Base-by-base conservation (phyloP, 2,888 invertebrate species). In the Agrotis puta region DNA sequence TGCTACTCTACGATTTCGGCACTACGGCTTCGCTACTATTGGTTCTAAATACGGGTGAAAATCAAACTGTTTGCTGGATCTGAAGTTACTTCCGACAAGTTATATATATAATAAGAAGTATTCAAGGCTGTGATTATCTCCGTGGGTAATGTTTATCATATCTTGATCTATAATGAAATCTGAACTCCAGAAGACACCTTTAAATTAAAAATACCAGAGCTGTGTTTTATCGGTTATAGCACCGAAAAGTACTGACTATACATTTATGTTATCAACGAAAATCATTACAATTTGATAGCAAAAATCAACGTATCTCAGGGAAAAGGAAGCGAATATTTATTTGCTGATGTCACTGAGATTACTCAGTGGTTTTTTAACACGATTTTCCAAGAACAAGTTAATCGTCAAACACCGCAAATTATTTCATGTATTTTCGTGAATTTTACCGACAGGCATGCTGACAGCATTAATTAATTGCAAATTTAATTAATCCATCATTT, bases 1-100 rank as follows among this genome's bases (percentile, higher is more conserved):
- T 76, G 65, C 70, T 64, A 70, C 81, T 74, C 74, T 74, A 68
- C 24, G 64, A 64, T 77, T 72, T 79, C 79, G 64, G 63, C 70
- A 70, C 79, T 84, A 70, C 70, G 59, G 69, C 79, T 84, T 70
- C 70, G 59, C 73, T 76, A 72, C 75, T 77, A 79, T 66, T 43
- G 27, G 24, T 56, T 64, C 51, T 65, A 51, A 71, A 70, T 74
- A 45, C 45, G 50, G 27, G 27, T 16, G 45, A 51, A 62, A 62
- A 70, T 64, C 51, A 53, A 70, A 62, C 22, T 27, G 56, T 22
- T 70, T 56, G 45, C 27, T 67, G 33, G 56, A 24, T 20, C n/a
- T 64, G 7, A 74, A 64, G 22, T 64, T 39, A 53, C 39, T 53
- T 50, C 33, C 48, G 27, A n/a, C 33, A n/a, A 20, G 54, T 33